A percentile compares a stretch with the other conserved stretches of the same genome.
These are phyloP conservation scores for Hexactinellida sp. DNA, from an alignment of 37 sponge, comb jelly and placozoan genomes.

Conservation along the genomic window DNA sequence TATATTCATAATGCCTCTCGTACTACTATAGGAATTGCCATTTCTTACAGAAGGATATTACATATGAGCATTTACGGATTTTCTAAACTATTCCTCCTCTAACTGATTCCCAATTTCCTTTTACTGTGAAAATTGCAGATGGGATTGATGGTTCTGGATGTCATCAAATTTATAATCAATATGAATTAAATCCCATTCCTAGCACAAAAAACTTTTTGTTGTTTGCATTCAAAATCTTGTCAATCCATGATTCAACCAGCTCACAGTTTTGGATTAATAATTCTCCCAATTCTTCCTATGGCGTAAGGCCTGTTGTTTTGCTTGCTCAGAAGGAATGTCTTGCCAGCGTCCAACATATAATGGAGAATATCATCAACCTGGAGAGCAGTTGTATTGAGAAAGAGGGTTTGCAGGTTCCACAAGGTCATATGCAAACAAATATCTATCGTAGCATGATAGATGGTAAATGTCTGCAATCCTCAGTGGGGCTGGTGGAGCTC, in stretches of 20 bases:
- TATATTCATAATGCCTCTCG: not conserved
- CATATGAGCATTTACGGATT: not conserved
- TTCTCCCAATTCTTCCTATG: not conserved
- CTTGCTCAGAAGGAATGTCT: not conserved
- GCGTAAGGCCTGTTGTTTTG: not conserved
- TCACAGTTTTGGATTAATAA: not conserved
- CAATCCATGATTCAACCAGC: not conserved
- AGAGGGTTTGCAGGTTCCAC: not conserved
- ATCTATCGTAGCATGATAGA: not conserved
- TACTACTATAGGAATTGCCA: not conserved
- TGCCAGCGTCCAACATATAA: not conserved
- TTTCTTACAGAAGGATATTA: no score
- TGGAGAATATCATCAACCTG: not conserved
- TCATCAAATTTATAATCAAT: constrained; percentile 16
- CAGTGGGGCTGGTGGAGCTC: not conserved
- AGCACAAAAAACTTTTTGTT: not conserved
- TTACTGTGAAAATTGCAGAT: not conserved
- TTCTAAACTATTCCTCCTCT: not conserved
- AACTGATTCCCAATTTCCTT: no score
- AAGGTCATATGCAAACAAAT: not conserved
- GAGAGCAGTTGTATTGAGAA: not conserved
- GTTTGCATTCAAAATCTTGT: not conserved
- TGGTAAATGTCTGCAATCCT: not conserved
- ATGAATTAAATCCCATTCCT: not conserved
- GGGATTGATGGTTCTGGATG: not conserved